These are phyloP conservation scores for Rhyacichthys aspro DNA, from an alignment of 2,797 vertebrate genomes.

Conservation along the genomic window DNA sequence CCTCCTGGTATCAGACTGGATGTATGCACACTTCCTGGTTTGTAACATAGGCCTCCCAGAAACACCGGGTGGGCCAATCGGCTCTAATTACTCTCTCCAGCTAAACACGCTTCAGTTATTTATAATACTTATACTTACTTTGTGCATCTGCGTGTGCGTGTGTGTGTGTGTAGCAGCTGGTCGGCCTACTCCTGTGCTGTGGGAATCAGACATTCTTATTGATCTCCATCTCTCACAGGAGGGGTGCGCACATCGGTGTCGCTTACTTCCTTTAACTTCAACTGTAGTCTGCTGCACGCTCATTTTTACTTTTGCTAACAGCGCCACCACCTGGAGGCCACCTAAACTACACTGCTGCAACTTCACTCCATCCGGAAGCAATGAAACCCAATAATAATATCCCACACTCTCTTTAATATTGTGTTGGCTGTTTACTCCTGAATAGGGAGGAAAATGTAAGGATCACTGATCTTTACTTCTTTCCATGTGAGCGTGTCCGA, in stretches of 20 bases:
- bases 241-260: conserved; percentile 11
- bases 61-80: conserved; percentile 53
- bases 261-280: conserved; percentile 44
- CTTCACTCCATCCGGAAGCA: no score
- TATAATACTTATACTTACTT: conserved; percentile 63
- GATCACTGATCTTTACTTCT: conserved; percentile 65
- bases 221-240: conserved; percentile 74
- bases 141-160: conserved; percentile 21
- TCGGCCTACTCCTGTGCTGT: conserved; percentile 51
- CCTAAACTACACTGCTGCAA: conserved; percentile 28
- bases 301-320: conserved; percentile 62
- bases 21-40: conserved; percentile 50
- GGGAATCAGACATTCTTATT: conserved; percentile 79
- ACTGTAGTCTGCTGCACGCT: conserved; percentile 22
- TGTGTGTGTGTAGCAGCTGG: conserved; percentile 66
- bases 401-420: conserved; percentile 58
- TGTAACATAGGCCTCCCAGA: conserved; percentile 47
- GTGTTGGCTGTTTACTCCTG: conserved; percentile 75
- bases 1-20: conserved; percentile 16
- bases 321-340: conserved; percentile 60
- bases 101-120: conserved; percentile 70
- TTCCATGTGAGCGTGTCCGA: no score
- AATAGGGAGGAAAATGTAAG: conserved; percentile 74
- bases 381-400: background rate
- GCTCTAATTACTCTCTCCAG: conserved; percentile 71